Evolutionary conservation across 2,888 invertebrate species (phyloP), one percentile per base, ranked within the genome.

Genomic region (Sarcophaga variegata): DNA sequence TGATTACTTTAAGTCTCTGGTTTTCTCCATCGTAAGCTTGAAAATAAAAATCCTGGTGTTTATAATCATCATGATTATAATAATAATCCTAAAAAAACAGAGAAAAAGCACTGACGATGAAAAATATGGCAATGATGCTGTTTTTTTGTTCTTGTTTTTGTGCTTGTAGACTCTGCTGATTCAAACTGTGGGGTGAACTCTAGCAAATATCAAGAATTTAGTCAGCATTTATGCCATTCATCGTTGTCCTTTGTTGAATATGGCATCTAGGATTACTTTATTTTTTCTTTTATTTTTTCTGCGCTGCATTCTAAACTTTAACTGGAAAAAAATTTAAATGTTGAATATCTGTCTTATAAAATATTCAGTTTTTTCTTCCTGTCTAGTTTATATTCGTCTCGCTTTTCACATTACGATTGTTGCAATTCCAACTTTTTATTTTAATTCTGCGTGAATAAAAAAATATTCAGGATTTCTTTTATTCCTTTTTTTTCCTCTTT

Each of bases 141-240:
- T 10, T 37, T 37, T 37, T 37, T 37, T 37, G 6, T 37, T 2
- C 8, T 2, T 59, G 45, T 17, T 67, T 11, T 67, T 67, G 20
- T 59, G 22, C 27, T 59, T 14, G 10, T 2, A 37, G 27, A n/a
- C 37, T 66, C 6, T 66, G 45, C 37, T 81, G 69, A 63, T 75
- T 69, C 49, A 81, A 62, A 69, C 70, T 75, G 37, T 70, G 62
- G 75, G 75, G 75, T 54, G 70, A 81, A 81, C 63, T 75, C 63
- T 10, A 75, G 80, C 45, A 74, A 67, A 75, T 75, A 27, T 62
- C 25, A 69, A 20, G 11, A 45, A 71, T 71, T 71, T 37, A 37
- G 8, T 37, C 27, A 20, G 12, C 17, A 80, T 71, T 49, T 22
- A 59, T 54, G 54, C 49, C 67, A 75, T 49, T 47, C 37, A 75